Conservation (phyloP, 1,140 invertebrate genomes). For the Heliothis subflexa region DNA sequence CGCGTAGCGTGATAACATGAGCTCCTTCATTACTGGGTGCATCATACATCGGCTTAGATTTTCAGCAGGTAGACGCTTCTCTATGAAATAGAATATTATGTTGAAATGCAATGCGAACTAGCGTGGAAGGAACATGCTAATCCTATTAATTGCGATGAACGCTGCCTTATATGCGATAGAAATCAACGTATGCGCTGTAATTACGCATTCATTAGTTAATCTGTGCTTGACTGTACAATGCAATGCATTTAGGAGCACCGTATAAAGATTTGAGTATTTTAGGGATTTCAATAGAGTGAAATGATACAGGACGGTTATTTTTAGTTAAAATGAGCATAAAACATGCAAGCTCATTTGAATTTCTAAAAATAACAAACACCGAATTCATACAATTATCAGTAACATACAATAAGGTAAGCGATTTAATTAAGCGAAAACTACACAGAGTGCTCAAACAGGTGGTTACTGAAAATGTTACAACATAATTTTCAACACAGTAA, state of each 20-base stretch:
- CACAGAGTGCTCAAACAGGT: conserved; percentile 6
- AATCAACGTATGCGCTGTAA: background rate
- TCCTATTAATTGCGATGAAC: conserved; percentile 34
- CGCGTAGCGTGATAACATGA: too few relatives aligned
- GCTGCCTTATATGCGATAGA: background rate
- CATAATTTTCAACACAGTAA: background rate
- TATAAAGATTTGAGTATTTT: too few relatives aligned
- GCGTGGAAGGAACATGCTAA: conserved; percentile 31
- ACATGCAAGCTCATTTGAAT: too few relatives aligned
- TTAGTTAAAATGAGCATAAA: too few relatives aligned
- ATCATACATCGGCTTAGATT: background rate
- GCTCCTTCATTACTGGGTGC: background rate
- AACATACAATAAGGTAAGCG: conserved; percentile 1
- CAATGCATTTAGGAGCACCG: too few relatives aligned
- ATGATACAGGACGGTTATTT: too few relatives aligned
- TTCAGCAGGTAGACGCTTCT: background rate
- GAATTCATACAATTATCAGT: too few relatives aligned
- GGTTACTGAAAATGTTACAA: conserved; percentile 17
- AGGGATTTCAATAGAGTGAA: too few relatives aligned
- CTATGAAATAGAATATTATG: conserved; percentile 14
- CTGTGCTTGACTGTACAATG: too few relatives aligned
- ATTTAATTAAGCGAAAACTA: conserved; percentile 45
- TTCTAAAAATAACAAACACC: too few relatives aligned
- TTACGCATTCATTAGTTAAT: too few relatives aligned
- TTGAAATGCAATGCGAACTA: conserved; percentile 10